Evolutionary conservation across 1,140 invertebrate species (phyloP), one percentile per base, ranked within the genome.

Genomic region (Leptoteleia sp.): DNA sequence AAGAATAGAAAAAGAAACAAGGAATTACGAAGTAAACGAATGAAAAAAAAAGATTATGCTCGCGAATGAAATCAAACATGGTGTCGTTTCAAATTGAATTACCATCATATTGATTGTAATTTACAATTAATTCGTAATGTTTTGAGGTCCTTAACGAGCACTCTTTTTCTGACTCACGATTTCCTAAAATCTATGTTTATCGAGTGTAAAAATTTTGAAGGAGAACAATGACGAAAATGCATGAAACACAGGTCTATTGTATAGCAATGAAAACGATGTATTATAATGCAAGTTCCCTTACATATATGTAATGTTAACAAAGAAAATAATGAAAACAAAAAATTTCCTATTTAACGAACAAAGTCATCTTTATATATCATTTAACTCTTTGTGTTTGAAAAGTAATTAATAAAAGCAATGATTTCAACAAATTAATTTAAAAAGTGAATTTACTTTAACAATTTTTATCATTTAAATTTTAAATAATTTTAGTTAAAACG

Each of bases 181-280:
- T 79, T 79, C 68, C 76, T 79, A 79, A n/a, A 79, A 75, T 77
- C 67, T 75, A 79, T 75, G 75, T 79, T 81, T 77, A 80, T 67
- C 73, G 70, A 78, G 67, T 82, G 78, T 82, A 82, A 80, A 80
- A 77, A 73, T 45, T 61, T 1, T 25, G 57, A 72, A 37, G 15
- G 27, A 47, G 12, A 55, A 61, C 37, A 25, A 42, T 48, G 45
- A 48, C 6, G 40, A 43, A 55, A 57, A 57, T 57, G 38, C 54
- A 57, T 43, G 43, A 43, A 47, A 52, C 62, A 82, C 45, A 80
- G 57, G 48, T 82, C 77, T 80, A 82, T 78, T 80, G 72, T 82
- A 80, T 78, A 82, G 78, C 78, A 82, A 82, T 78, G 48, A 57
- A 76, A 71, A 78, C 65, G 59, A 82, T 72, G 76, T 81, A 79